Evolutionary conservation across 2,888 invertebrate genomes (phyloP).

Genomic region (Spisula subtruncata): DNA sequence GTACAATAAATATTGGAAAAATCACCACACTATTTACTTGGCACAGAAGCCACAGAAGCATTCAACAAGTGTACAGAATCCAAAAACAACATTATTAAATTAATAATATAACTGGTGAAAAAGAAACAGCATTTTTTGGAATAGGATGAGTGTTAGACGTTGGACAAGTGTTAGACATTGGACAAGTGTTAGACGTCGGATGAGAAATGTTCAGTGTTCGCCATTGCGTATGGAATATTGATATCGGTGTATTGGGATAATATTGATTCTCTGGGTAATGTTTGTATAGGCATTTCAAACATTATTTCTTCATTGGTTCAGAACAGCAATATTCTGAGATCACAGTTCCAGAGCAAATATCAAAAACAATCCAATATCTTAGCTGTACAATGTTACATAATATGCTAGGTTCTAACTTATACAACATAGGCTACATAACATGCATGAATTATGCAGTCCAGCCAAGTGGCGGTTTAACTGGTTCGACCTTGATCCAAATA

Average conservation of each 20-base stretch:
- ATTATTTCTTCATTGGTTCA: neutral
- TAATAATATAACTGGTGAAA: neutral
- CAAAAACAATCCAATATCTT: neutral
- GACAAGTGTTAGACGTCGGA: neutral
- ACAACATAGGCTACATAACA: no score
- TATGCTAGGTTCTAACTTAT: no score
- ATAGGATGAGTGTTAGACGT: neutral
- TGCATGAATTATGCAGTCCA: no score
- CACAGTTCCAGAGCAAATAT: neutral
- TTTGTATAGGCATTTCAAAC: neutral
- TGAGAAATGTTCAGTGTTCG: neutral
- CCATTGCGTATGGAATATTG: neutral
- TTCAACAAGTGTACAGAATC: neutral
- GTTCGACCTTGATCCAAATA: neutral
- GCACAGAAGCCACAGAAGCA: neutral
- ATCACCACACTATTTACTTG: neutral
- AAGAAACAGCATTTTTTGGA: neutral
- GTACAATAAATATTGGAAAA: conserved; percentile 26
- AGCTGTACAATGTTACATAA: no score
- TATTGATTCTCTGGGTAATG: neutral
- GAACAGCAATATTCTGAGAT: no score
- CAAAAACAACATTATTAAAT: neutral
- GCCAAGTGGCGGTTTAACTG: neutral
- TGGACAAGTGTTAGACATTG: neutral
- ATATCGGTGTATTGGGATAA: neutral